These are phyloP conservation scores for Oplegnathus fasciatus DNA, from an alignment of 2,113 vertebrate species.

Conservation along the genomic window DNA sequence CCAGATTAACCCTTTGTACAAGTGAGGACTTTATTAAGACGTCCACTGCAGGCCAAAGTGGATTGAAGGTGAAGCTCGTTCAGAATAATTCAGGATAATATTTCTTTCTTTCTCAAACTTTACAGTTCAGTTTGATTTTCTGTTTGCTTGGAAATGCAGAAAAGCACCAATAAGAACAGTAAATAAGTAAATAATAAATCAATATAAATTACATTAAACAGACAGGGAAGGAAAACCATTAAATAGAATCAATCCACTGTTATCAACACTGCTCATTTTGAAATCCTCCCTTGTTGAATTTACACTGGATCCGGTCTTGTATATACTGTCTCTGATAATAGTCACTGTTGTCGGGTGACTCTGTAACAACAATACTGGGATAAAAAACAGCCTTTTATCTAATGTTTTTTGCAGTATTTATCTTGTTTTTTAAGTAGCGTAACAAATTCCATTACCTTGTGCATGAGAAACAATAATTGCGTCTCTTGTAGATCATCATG, in stretches of 20 bases:
- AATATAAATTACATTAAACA: conserved; percentile 3
- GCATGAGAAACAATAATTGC: conserved; percentile 41
- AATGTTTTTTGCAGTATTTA: too few species aligned
- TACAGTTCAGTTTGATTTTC: conserved; percentile 5
- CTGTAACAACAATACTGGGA: too few species aligned
- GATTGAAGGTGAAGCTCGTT: not conserved
- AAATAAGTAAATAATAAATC: conserved; percentile 3
- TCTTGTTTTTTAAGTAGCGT: not conserved
- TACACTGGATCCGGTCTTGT: too few species aligned
- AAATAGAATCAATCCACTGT: not conserved
- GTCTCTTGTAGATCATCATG: conserved; percentile 5
- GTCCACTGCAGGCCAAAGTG: not conserved
- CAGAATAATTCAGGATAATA: not conserved
- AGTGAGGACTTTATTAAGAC: not conserved
- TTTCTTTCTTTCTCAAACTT: not conserved
- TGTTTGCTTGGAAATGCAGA: conserved; percentile 8
- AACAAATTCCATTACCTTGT: conserved; percentile 17
- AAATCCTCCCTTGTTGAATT: not conserved
- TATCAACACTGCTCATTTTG: not conserved
- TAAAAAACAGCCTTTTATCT: too few species aligned
- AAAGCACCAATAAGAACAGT: not conserved
- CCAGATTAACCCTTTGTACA: not conserved
- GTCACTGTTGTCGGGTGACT: too few species aligned
- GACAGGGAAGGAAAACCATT: not conserved
- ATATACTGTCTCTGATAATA: too few species aligned